Percentiles rank a stretch among this genome's conserved stretches.
Conservation (phyloP, 2,113 vertebrate species). For the Poeciliopsis retropinna region DNA sequence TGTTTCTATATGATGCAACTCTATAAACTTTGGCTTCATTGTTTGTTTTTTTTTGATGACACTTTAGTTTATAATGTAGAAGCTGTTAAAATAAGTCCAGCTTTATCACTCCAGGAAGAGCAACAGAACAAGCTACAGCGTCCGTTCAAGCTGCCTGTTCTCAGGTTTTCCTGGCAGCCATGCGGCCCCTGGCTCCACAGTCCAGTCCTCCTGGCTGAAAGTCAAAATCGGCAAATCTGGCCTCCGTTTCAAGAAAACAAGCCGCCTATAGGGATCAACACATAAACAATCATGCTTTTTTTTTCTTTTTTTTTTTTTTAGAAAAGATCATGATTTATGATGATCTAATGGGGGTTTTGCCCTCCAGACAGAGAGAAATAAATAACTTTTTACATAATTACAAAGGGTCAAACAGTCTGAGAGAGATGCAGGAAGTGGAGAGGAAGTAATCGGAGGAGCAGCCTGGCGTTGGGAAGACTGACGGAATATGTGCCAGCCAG, state of each 20-base stretch:
- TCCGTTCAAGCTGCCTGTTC: slow-evolving; percentile 9
- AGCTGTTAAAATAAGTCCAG: not conserved
- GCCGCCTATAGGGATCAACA: slow-evolving; percentile 54
- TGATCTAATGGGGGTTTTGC: slow-evolving; percentile 46
- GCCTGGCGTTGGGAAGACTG: slow-evolving; percentile 73
- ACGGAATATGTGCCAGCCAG: slow-evolving; percentile 74
- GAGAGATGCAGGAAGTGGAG: slow-evolving; percentile 72
- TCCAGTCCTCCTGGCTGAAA: slow-evolving; percentile 38
- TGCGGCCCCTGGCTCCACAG: slow-evolving; percentile 24
- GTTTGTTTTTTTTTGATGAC: not conserved
- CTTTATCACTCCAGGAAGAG: slow-evolving; percentile 2
- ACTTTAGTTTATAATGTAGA: not conserved
- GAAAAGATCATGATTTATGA: slow-evolving; percentile 16
- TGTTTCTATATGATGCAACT: slow-evolving; percentile 2
- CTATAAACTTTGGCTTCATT: not conserved
- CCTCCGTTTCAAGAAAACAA: slow-evolving; percentile 47
- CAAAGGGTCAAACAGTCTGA: slow-evolving; percentile 68
- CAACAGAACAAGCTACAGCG: slow-evolving; percentile 14
- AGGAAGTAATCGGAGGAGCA: slow-evolving; percentile 75
- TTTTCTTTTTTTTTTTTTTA: too few relatives aligned
- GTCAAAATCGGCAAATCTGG: slow-evolving; percentile 38
- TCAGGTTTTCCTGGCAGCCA: slow-evolving; percentile 14
- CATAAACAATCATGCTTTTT: slow-evolving; percentile 23
- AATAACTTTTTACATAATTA: slow-evolving; percentile 61
- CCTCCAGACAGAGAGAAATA: slow-evolving; percentile 65